These are phyloP conservation scores for Agrotis segetum DNA, from an alignment of 2,888 invertebrate genomes.

Conservation along the genomic window DNA sequence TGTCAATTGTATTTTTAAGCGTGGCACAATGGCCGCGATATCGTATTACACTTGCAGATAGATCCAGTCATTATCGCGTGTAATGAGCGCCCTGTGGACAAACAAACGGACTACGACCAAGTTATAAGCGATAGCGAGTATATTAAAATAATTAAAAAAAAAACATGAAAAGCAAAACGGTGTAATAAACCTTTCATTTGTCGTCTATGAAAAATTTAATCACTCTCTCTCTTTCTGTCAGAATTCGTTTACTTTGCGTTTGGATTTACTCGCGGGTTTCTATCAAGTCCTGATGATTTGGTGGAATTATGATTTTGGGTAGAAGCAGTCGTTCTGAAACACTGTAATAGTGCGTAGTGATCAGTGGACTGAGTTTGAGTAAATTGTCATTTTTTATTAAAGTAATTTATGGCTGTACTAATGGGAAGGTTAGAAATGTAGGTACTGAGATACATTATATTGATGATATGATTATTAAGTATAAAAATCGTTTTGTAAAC, in stretches of 20 bases:
- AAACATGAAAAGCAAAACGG: background rate
- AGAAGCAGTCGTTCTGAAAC: background rate
- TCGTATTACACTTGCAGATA: conserved; percentile 81
- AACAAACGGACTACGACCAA: conserved; percentile 44
- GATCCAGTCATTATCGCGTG: conserved; percentile 79
- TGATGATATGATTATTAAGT: background rate
- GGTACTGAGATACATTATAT: too few species aligned
- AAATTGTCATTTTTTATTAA: background rate
- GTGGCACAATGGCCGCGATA: conserved; percentile 63
- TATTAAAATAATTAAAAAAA: background rate
- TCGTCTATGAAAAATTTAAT: too few species aligned
- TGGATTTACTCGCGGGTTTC: background rate
- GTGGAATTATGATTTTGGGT: background rate
- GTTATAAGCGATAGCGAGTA: conserved; percentile 37
- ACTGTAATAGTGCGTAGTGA: background rate
- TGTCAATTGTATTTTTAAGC: conserved; percentile 62
- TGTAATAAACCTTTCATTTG: too few species aligned
- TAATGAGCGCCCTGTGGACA: conserved; percentile 74
- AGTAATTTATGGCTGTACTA: background rate
- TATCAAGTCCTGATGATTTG: background rate
- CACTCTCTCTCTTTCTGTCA: too few species aligned
- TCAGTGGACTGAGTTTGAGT: too few species aligned
- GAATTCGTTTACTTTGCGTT: background rate
- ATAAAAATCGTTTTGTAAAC: background rate
- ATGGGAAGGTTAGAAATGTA: background rate